Evolutionary conservation across 2,113 vertebrate species (phyloP), one percentile per base, ranked within the genome.

Genomic region (Boulengeromyrus knoepffleri): DNA sequence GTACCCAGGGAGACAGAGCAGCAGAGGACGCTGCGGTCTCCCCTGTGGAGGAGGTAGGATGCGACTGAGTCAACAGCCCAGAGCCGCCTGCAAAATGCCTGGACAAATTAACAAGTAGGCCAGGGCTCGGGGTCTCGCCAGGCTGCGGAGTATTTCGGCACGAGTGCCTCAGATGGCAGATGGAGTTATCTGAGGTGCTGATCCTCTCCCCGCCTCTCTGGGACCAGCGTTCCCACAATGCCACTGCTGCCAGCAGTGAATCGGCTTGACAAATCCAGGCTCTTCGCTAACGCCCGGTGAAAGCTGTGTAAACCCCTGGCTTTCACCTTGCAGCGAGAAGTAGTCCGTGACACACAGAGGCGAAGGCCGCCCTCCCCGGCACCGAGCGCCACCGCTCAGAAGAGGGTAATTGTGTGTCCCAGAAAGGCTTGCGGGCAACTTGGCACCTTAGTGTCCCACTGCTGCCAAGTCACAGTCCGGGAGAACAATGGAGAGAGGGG

Each of bases 401-500:
- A 80, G 15, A 80, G 74, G 36, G 74, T 91, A 47, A 90, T 91
- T 92, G 89, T 87, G 36, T 70, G 89, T 39, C 89, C 88, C 90
- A 52, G 50, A 80, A 52, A 66, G 52, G 83, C 52, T 85, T 56
- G 45, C 89, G 91, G 70, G 88, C 88, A 83, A 90, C 92, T 91
- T 92, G 89, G 87, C 56, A 92, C 88, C 85, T 77, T 58, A 53
- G 52, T 31, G 46, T 89, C 19, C 52, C 39, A 90, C 58, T 2
- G 19, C 70, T 90, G 53, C 85, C 85, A 90, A 85, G 90, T 88
- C 89, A 42, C 1, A 0, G 90, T 88, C 42, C 66, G 46, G 89
- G 90, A 91, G 87, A 93, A 93, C 90, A 94, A 93, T 90, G 91
- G 93, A 91, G 91, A 91, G 91, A 85, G 24, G 91, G 88, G 90